Evolutionary conservation across 2,888 invertebrate genomes (phyloP), one percentile per base, ranked within the genome.

Genomic region (Aleiodes alternator): DNA sequence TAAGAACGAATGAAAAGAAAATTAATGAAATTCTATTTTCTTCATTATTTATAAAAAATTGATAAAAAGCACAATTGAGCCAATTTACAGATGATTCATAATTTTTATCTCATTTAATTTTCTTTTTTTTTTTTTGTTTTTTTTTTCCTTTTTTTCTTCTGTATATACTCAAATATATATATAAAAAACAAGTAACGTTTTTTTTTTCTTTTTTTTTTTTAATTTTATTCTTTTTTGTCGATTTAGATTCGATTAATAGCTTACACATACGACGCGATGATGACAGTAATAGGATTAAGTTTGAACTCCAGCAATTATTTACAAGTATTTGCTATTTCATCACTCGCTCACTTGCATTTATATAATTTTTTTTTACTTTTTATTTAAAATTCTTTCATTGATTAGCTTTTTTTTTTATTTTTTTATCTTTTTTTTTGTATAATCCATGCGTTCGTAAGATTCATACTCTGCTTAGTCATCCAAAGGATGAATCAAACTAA

Each of bases 241-340:
- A 57, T 72, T 79, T 79, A 78, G 77, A 78, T 77, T 80, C 79
- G 76, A 78, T 80, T 80, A 78, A 75, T 78, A 76, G 80, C 78
- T 80, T 80, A 79, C 77, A 80, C 76, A 76, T 74, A 80, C 68
- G 68, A 68, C 78, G 78, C 78, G 73, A 73, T 80, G 79, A 80
- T 79, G 79, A 80, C 78, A 76, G 73, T 86, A 85, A 86, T 87
- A 88, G 86, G 86, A 88, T 87, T 88, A 88, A 85, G 84, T 85
- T 88, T 87, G 83, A 87, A 88, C 85, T 87, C 83, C 83, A 86
- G 86, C 85, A 85, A 86, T 86, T 88, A 88, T 87, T 84, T 89
- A 89, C 89, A 89, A 85, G 86, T 87, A 84, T 80, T 83, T 82
- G 78, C 80, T 84, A 81, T 79, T 82, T 78, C 72, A 71, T 69